phyloP scores from a whole-genome alignment of 2,113 vertebrate genomes.

The Mirounga angustirostris region DNA sequence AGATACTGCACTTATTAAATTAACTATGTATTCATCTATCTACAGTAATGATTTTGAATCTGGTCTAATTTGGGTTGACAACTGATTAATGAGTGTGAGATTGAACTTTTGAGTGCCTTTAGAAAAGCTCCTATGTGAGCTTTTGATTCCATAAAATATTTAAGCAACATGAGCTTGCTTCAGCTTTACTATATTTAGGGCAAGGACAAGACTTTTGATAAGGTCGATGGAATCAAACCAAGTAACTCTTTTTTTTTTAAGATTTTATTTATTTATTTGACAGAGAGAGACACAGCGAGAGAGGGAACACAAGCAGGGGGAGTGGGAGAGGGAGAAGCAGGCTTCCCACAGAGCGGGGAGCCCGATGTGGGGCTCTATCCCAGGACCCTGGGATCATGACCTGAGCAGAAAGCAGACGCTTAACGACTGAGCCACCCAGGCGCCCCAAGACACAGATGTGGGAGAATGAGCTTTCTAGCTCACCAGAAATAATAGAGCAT shows the following conservation, averaged over 20 bases:
- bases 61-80: background rate
- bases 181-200: background rate
- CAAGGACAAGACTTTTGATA: background rate
- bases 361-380: too few relatives aligned
- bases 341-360: too few relatives aligned
- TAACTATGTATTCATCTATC: background rate
- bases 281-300: too few relatives aligned
- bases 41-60: background rate
- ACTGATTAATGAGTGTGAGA: background rate
- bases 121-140: background rate
- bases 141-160: background rate
- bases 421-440: too few relatives aligned
- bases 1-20: background rate
- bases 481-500: background rate
- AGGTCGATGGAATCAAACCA: background rate
- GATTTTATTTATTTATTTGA: too few relatives aligned
- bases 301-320: too few relatives aligned
- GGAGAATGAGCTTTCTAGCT: background rate
- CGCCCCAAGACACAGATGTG: background rate
- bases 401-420: too few relatives aligned
- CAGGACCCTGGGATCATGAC: too few relatives aligned
- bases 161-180: background rate
- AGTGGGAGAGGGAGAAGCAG: too few relatives aligned
- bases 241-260: background rate
- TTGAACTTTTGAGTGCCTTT: background rate